These are phyloP conservation scores for Epinephelus malabaricus DNA, from an alignment of 2,797 vertebrate species.

Conservation along the genomic window DNA sequence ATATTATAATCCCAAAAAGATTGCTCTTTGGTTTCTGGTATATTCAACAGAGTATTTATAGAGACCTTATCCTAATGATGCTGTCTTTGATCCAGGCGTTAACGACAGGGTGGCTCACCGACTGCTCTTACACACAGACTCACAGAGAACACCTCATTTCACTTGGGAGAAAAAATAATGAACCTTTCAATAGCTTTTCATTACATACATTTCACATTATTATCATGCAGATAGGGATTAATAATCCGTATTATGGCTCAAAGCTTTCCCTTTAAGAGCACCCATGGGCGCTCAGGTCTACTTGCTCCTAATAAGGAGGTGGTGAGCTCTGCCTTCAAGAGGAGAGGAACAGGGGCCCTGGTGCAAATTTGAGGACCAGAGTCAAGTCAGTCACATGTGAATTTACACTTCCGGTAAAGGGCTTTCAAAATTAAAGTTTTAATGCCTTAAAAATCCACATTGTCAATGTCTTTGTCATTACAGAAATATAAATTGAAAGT, in stretches of 20 bases:
- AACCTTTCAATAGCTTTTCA: background rate
- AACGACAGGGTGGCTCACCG: background rate
- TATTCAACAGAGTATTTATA: background rate
- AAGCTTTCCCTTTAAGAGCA: conserved; percentile 60
- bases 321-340: conserved; percentile 54
- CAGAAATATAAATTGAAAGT: background rate
- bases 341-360: conserved; percentile 31
- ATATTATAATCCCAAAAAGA: background rate
- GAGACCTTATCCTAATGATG: background rate
- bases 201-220: background rate
- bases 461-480: too few species aligned
- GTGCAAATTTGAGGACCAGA: conserved; percentile 31
- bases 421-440: conserved; percentile 57
- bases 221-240: background rate
- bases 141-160: background rate
- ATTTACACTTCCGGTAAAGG: fast-evolving
- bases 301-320: conserved; percentile 73
- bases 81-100: background rate
- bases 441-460: fast-evolving
- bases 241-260: background rate
- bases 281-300: conserved; percentile 30
- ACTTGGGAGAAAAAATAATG: background rate
- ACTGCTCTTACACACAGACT: background rate
- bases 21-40: background rate
- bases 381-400: background rate